These are phyloP conservation scores for Ennomos quercinarius DNA, from an alignment of 2,888 invertebrate species.

Conservation along the genomic window DNA sequence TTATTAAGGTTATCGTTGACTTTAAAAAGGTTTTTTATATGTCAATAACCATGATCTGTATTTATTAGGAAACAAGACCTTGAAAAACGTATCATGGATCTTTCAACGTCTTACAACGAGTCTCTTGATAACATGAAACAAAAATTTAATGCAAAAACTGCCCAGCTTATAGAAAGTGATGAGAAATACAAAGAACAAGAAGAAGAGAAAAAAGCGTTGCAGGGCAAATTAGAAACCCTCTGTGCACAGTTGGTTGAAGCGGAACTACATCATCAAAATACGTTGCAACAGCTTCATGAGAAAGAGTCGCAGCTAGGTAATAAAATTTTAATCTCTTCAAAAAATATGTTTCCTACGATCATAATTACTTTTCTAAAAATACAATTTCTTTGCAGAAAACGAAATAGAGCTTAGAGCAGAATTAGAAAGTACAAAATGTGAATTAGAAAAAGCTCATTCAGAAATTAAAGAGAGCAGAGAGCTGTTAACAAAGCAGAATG, in stretches of 20 bases:
- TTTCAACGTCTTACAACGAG: conserved; percentile 64
- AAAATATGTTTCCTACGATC: no score
- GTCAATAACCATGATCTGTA: not conserved
- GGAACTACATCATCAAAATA: conserved; percentile 55
- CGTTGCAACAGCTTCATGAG: conserved; percentile 20
- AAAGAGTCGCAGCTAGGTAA: conserved; percentile 15
- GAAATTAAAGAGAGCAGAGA: conserved; percentile 59
- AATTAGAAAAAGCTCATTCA: conserved; percentile 51
- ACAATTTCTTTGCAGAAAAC: conserved; percentile 42
- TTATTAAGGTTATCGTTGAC: conserved; percentile 2
- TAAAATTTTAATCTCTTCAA: no score
- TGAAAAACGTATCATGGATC: conserved; percentile 61
- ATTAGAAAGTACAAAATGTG: conserved; percentile 50
- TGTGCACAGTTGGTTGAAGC: conserved; percentile 57
- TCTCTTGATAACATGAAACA: conserved; percentile 58
- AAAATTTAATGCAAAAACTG: conserved; percentile 58
- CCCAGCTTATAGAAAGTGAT: conserved; percentile 64
- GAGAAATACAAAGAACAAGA: conserved; percentile 59
- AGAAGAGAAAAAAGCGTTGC: conserved; percentile 57
- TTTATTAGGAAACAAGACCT: conserved; percentile 69
- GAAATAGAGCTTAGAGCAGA: conserved; percentile 44
- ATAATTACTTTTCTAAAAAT: no score
- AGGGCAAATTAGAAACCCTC: conserved; percentile 55
- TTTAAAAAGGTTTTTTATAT: not conserved
- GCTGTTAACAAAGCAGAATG: conserved; percentile 50